Conservation (phyloP, 2,797 vertebrate species). For the Enteromius unitaeniatus region DNA sequence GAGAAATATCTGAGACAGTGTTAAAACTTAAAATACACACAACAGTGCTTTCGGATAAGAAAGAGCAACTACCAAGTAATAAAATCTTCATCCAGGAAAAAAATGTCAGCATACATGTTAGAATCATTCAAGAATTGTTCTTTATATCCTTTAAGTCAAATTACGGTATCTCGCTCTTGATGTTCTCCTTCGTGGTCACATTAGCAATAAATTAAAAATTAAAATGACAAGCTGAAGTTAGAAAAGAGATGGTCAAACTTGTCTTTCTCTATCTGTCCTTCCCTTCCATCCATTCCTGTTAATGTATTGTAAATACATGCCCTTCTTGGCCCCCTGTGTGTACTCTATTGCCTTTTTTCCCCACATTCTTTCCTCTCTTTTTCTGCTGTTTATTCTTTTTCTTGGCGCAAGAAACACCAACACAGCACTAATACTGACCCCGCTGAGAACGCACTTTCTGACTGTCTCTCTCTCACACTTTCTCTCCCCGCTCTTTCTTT, state of each 20-base stretch:
- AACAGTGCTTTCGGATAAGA: neutral
- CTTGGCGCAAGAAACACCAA: constrained; percentile 56
- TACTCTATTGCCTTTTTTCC: constrained; percentile 15
- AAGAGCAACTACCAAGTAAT: neutral
- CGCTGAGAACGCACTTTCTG: constrained; percentile 62
- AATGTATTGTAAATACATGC: constrained; percentile 58
- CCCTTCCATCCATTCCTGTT: constrained; percentile 40
- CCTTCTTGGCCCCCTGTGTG: constrained; percentile 54
- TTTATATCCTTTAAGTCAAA: constrained; percentile 1
- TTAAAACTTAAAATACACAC: neutral
- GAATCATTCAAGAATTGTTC: neutral
- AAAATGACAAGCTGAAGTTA: constrained; percentile 38
- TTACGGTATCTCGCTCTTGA: neutral
- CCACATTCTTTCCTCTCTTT: constrained; percentile 28
- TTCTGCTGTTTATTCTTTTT: constrained; percentile 53
- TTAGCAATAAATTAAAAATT: constrained; percentile 74
- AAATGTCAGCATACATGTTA: neutral
- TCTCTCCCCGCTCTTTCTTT: constrained; percentile 13
- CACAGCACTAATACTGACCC: constrained; percentile 60
- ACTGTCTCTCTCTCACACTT: constrained; percentile 43
- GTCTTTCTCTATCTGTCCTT: constrained; percentile 50
- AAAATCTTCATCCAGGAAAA: neutral
- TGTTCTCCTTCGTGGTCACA: constrained; percentile 52
- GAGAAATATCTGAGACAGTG: neutral
- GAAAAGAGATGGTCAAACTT: constrained; percentile 65